Evolutionary conservation across 2,888 invertebrate genomes (phyloP).

Genomic region (Drosophila neutralis): DNA sequence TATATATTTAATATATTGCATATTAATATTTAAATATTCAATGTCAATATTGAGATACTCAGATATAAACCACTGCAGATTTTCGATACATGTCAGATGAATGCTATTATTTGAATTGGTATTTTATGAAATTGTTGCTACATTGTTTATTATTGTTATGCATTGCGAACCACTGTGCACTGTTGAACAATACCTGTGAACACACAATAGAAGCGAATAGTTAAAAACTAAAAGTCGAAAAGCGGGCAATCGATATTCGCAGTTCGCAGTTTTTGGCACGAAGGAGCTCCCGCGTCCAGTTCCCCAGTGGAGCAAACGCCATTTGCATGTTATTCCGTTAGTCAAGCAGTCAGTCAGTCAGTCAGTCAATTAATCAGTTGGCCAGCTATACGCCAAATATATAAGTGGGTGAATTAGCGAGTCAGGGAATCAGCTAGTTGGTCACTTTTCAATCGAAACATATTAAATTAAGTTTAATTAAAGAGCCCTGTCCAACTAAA

Average conservation of each 20-base stretch:
- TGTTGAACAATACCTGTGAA: slow-evolving; percentile 28
- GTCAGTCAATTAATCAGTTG: slow-evolving; percentile 2
- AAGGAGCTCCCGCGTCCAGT: slow-evolving; percentile 31
- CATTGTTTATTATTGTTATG: background rate
- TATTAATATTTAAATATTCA: background rate
- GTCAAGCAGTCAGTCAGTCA: slow-evolving; percentile 10
- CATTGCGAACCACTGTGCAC: slow-evolving; percentile 29
- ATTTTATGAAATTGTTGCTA: background rate
- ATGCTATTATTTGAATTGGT: background rate
- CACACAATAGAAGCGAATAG: slow-evolving; percentile 33
- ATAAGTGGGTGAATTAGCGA: slow-evolving; percentile 9
- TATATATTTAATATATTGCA: too few relatives aligned
- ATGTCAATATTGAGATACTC: background rate
- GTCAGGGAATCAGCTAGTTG: slow-evolving; percentile 15
- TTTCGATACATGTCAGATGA: too few relatives aligned
- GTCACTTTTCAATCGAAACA: slow-evolving; percentile 58
- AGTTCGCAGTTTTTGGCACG: slow-evolving; percentile 54
- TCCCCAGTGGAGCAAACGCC: slow-evolving; percentile 10
- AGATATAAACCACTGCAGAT: background rate
- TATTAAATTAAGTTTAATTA: slow-evolving; percentile 65
- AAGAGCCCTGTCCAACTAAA: slow-evolving; percentile 38
- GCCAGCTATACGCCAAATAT: slow-evolving; percentile 6
- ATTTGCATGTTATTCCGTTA: slow-evolving; percentile 42
- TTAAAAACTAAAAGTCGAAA: slow-evolving; percentile 41
- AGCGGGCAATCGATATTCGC: slow-evolving; percentile 59